A percentile compares a stretch with the other conserved stretches of the same genome.
phyloP scores from a whole-genome alignment of 2,797 vertebrate species.

The Labeo calbasu region DNA sequence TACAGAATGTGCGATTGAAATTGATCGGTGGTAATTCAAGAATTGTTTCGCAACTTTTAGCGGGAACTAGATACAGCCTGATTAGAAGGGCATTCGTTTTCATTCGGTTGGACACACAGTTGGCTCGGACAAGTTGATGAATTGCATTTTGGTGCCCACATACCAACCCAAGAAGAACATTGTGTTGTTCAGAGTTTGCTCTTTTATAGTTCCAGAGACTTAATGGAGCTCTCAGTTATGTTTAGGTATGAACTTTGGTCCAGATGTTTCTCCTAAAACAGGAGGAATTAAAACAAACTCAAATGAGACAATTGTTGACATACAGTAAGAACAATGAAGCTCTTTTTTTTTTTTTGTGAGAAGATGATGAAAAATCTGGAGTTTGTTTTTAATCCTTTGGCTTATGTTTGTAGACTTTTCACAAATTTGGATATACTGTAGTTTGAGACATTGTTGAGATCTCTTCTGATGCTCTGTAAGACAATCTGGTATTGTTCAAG shows the following conservation, averaged over 20 bases:
- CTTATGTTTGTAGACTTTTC: not conserved
- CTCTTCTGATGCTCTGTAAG: not conserved
- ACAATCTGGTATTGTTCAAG: not conserved
- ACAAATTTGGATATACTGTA: not conserved
- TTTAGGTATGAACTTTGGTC: not conserved
- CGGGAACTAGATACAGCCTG: not conserved
- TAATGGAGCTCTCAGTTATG: not conserved
- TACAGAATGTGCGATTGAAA: constrained; percentile 7
- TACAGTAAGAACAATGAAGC: not conserved
- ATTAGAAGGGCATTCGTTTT: constrained; percentile 7
- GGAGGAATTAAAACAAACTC: not conserved
- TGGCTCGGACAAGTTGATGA: not conserved
- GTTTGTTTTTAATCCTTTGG: not conserved
- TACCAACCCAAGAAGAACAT: constrained; percentile 1
- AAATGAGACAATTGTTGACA: not conserved
- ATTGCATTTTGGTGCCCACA: constrained; percentile 6
- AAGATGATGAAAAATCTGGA: not conserved
- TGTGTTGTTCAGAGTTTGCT: not conserved
- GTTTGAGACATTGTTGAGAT: not conserved
- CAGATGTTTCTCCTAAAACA: constrained; percentile 9
- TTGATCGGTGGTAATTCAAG: not conserved
- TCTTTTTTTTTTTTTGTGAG: not conserved
- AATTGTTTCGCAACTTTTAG: constrained; percentile 11
- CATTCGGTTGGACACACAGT: not conserved
- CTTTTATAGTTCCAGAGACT: not conserved